Evolutionary conservation across 2,113 vertebrate genomes (phyloP).

Genomic region (Carassius auratus): DNA sequence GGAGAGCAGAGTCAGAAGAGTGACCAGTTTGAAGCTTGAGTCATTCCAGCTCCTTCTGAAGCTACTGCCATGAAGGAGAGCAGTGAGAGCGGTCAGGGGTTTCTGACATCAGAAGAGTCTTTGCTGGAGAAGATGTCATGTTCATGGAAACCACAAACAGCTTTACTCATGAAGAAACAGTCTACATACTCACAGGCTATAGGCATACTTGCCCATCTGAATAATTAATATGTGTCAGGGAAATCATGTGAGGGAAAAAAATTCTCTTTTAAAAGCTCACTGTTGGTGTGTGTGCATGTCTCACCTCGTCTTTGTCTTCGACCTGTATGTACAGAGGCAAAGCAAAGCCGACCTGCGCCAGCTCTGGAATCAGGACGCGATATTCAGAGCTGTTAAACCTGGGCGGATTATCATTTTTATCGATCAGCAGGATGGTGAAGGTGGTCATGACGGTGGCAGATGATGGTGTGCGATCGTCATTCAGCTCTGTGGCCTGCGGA

Average conservation of each 20-base stretch:
- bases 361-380: conserved; percentile 88
- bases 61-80: not conserved
- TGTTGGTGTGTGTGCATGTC: conserved; percentile 47
- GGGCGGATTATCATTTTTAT: conserved; percentile 93
- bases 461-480: conserved; percentile 89
- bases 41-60: not conserved
- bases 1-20: conserved; percentile 8
- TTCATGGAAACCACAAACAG: not conserved
- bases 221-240: not conserved
- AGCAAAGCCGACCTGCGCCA: conserved; percentile 98
- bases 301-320: conserved; percentile 97
- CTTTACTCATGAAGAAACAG: not conserved
- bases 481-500: conserved; percentile 89
- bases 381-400: conserved; percentile 98
- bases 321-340: conserved; percentile 96
- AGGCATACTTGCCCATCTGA: not conserved
- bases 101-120: not conserved
- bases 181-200: not conserved
- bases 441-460: conserved; percentile 88
- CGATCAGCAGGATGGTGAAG: conserved; percentile 96
- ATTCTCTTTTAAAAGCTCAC: not conserved
- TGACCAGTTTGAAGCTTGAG: conserved; percentile 26
- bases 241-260: not conserved
- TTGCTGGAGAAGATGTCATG: not conserved
- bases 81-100: not conserved